These are phyloP conservation scores for Trochalopteron elliotii DNA, from an alignment of 2,113 vertebrate genomes.

Conservation along the genomic window DNA sequence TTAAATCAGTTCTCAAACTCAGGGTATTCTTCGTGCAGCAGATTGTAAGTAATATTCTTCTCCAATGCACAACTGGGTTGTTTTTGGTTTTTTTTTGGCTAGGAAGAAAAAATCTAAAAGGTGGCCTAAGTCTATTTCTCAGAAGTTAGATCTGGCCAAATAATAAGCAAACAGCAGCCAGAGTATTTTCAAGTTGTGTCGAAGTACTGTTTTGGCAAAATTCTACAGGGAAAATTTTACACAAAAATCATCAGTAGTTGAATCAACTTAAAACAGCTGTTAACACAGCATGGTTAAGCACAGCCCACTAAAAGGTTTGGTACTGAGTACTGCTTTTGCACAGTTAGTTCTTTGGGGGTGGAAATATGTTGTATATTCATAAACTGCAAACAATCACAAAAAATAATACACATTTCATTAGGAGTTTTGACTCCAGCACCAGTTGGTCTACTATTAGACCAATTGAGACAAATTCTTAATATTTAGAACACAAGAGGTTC, in stretches of 20 bases:
- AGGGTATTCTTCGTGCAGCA: background rate
- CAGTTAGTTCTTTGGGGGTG: background rate
- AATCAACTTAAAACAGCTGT: background rate
- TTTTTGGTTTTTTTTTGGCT: background rate
- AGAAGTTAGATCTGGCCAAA: background rate
- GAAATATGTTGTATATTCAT: background rate
- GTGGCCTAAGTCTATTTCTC: background rate
- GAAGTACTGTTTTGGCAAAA: background rate
- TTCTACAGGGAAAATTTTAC: background rate
- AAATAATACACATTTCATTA: background rate
- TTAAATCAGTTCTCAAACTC: background rate
- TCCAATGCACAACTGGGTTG: background rate
- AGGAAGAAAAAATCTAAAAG: background rate
- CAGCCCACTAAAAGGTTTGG: background rate
- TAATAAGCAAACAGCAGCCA: background rate
- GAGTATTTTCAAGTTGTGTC: background rate
- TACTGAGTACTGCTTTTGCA: background rate
- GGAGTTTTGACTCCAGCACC: background rate
- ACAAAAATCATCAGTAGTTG: background rate
- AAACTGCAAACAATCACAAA: background rate
- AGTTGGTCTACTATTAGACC: background rate
- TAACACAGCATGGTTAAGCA: background rate
- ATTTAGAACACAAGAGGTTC: background rate
- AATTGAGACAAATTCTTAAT: background rate
- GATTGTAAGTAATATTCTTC: background rate